phyloP scores from a whole-genome alignment of 1,140 invertebrate genomes.

The Steinernema khuongi region DNA sequence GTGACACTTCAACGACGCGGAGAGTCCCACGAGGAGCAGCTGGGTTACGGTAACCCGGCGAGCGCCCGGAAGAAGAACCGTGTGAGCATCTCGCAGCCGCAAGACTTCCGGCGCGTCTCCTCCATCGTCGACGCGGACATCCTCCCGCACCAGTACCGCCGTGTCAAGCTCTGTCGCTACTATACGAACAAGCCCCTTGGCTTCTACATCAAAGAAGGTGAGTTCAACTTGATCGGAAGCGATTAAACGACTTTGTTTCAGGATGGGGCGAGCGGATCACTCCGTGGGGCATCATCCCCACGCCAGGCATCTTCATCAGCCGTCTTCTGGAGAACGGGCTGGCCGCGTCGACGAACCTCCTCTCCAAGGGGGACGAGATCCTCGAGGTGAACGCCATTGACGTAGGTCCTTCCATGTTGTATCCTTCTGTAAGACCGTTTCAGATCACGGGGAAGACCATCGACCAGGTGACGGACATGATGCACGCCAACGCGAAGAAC shows the following conservation, averaged over 20 bases:
- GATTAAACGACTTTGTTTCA: conserved; percentile 17
- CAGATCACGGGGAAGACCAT: conserved; percentile 73
- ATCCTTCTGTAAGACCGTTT: not conserved
- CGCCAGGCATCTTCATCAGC: conserved; percentile 62
- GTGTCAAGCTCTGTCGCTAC: conserved; percentile 81
- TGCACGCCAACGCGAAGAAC: conserved; percentile 97
- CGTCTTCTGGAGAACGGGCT: conserved; percentile 66
- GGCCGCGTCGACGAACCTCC: conserved; percentile 83
- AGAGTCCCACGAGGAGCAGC: conserved; percentile 31
- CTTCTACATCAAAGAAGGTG: conserved; percentile 62
- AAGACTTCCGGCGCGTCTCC: conserved; percentile 66
- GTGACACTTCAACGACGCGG: conserved; percentile 16
- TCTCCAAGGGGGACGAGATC: conserved; percentile 96
- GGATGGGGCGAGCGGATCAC: not conserved
- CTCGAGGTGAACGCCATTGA: conserved; percentile 71
- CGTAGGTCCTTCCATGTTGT: conserved; percentile 23
- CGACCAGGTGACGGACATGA: conserved; percentile 99
- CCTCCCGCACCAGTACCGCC: conserved; percentile 86
- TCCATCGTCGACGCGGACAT: conserved; percentile 98
- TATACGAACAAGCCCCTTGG: conserved; percentile 77
- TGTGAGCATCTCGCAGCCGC: conserved; percentile 25
- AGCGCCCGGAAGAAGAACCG: conserved; percentile 27
- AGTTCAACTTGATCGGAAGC: not conserved
- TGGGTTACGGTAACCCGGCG: conserved; percentile 25
- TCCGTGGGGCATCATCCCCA: not conserved